phyloP scores from a whole-genome alignment of 2,113 vertebrate genomes.

The Microcebus tavaratra region DNA sequence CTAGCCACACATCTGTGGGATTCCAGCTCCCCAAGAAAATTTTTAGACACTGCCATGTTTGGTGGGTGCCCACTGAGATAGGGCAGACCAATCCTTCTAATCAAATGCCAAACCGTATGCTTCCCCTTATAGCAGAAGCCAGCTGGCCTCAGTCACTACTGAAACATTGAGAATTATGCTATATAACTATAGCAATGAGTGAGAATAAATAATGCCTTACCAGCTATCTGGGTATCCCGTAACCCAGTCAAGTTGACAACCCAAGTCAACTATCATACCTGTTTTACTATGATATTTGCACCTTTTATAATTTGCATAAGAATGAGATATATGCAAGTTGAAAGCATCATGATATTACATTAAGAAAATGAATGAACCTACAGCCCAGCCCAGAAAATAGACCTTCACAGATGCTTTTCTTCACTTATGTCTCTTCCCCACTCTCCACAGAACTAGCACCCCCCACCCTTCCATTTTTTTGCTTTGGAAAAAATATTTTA shows the following conservation, averaged over 20 bases:
- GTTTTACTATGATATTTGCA: neutral
- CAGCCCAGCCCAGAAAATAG: neutral
- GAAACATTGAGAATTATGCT: neutral
- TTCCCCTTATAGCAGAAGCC: neutral
- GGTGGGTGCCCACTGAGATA: no score
- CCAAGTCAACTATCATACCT: neutral
- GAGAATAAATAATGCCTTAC: neutral
- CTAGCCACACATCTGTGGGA: neutral
- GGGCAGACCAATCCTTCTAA: neutral
- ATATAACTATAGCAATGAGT: neutral
- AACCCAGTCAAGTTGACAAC: neutral
- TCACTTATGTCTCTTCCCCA: neutral
- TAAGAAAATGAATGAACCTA: neutral
- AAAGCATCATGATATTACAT: neutral
- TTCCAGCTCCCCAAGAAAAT: neutral
- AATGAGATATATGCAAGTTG: neutral
- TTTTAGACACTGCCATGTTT: fast-evolving
- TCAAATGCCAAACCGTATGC: neutral
- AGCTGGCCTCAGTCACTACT: no score
- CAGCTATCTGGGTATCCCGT: neutral
- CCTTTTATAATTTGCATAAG: neutral
- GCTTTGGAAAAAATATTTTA: neutral
- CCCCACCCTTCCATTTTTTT: neutral
- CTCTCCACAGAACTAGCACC: neutral
- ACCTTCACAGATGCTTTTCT: neutral